Conservation (phyloP, 2,797 vertebrate genomes). For the Molossus molossus region DNA sequence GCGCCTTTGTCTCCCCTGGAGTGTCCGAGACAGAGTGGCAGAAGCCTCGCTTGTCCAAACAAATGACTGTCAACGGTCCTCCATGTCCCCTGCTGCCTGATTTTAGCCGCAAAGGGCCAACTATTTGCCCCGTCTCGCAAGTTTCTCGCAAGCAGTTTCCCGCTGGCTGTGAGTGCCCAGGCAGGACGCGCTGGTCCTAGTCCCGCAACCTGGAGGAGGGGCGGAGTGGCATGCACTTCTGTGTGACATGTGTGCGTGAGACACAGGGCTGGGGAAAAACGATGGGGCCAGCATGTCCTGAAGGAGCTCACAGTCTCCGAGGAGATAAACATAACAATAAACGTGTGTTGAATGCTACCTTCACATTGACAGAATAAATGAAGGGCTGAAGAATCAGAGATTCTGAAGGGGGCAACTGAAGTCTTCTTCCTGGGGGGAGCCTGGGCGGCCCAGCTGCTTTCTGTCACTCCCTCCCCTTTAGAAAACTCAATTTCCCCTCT, state of each 20-base stretch:
- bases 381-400: background rate
- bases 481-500: background rate
- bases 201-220: constrained; percentile 7
- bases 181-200: background rate
- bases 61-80: constrained; percentile 67
- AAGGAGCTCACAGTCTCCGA: background rate
- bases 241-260: background rate
- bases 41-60: constrained; percentile 78
- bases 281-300: accelerated
- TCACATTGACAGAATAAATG: accelerated
- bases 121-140: background rate
- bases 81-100: background rate
- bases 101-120: constrained; percentile 70
- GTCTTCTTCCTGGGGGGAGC: background rate
- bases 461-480: background rate
- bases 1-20: constrained; percentile 77
- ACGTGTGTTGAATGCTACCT: accelerated
- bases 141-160: background rate
- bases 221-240: background rate
- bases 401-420: background rate
- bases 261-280: background rate
- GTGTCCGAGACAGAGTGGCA: constrained; percentile 70
- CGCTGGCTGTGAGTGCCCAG: background rate
- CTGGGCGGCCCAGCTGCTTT: background rate
- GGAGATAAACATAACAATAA: accelerated